Evolutionary conservation across 2,888 invertebrate species (phyloP).

Genomic region (Drosophila ustulata): DNA sequence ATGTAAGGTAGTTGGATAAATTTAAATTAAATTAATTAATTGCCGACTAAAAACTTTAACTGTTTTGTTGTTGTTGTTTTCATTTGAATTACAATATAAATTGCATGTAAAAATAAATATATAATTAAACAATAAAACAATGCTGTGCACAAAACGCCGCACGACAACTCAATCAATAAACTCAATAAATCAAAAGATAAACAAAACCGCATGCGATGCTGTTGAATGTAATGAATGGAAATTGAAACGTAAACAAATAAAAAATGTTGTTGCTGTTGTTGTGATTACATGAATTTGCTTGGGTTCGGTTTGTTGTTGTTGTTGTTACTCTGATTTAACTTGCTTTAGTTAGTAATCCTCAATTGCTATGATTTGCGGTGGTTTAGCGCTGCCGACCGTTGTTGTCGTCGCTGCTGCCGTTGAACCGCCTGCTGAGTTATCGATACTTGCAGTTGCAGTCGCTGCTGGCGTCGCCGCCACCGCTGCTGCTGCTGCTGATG

Average conservation of each 20-base stretch:
- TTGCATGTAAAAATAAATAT: constrained; percentile 67
- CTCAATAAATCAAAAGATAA: constrained; percentile 53
- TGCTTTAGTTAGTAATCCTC: constrained; percentile 78
- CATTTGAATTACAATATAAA: constrained; percentile 39
- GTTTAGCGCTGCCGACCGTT: constrained; percentile 70
- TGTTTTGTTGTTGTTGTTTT: constrained; percentile 24
- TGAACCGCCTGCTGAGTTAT: constrained; percentile 57
- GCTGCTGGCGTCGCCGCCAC: constrained; percentile 56
- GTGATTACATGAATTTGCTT: constrained; percentile 44
- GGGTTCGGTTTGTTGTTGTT: constrained; percentile 69
- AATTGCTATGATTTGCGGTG: constrained; percentile 84
- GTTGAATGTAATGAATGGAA: constrained; percentile 34
- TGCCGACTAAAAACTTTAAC: constrained; percentile 41
- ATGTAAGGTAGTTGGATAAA: constrained; percentile 46
- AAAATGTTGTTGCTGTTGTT: constrained; percentile 38
- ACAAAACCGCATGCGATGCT: constrained; percentile 40
- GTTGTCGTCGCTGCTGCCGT: constrained; percentile 53
- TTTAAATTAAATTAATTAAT: constrained; percentile 50
- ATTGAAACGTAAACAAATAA: constrained; percentile 30
- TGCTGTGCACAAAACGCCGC: constrained; percentile 83
- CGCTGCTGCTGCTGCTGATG: constrained; percentile 51
- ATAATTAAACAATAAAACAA: constrained; percentile 66
- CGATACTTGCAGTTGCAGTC: constrained; percentile 58
- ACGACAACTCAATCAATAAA: constrained; percentile 73
- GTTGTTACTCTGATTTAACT: constrained; percentile 58